Percentiles rank a stretch among this genome's conserved stretches.
phyloP scores from a whole-genome alignment of 2,113 vertebrate species.

The Cheirogaleus medius region DNA sequence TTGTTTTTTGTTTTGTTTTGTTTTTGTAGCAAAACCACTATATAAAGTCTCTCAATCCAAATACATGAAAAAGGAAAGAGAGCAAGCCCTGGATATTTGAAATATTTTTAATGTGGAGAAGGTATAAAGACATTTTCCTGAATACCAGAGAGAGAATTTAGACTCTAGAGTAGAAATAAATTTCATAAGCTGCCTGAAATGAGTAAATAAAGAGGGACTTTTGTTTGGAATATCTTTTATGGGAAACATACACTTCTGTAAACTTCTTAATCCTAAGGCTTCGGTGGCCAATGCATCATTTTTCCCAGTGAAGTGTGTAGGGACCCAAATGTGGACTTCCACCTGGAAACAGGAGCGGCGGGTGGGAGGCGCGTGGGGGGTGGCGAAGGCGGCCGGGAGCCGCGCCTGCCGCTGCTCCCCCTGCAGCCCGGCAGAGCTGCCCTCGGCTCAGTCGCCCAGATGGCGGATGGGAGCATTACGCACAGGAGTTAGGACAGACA shows the following conservation, averaged over 20 bases:
- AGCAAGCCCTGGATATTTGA: not conserved
- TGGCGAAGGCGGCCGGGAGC: not conserved
- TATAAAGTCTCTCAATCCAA: not conserved
- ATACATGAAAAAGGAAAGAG: not conserved
- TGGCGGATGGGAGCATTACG: conserved; percentile 12
- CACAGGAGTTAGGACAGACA: conserved; percentile 27
- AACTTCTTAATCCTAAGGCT: not conserved
- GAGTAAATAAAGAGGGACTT: not conserved
- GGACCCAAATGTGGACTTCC: not conserved
- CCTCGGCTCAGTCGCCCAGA: not conserved
- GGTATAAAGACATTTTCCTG: not conserved
- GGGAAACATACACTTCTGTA: not conserved
- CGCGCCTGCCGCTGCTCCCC: not conserved
- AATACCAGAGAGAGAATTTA: not conserved
- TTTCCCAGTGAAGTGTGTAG: not conserved
- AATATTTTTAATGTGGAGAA: not conserved
- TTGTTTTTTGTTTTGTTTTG: not conserved
- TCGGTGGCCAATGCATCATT: not conserved
- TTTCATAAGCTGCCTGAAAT: not conserved
- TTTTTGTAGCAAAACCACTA: not conserved
- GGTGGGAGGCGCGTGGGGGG: not conserved
- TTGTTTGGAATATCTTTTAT: not conserved
- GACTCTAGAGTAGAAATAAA: not conserved
- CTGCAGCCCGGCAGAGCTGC: not conserved
- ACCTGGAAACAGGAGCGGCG: not conserved